Conservation (phyloP, 2,797 vertebrate genomes). For the Margarornis squamiger region DNA sequence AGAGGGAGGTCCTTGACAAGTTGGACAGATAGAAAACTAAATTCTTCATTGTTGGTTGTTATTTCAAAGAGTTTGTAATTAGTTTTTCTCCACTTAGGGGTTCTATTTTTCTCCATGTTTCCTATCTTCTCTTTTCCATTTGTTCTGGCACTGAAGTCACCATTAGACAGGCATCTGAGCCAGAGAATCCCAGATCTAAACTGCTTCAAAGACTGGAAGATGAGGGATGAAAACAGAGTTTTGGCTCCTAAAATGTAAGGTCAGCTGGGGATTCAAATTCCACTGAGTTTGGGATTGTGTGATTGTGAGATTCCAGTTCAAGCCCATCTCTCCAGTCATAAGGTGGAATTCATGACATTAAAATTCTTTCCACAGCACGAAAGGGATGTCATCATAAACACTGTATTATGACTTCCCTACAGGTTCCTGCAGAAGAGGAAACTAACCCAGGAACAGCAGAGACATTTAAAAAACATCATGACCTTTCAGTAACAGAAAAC, state of each 20-base stretch:
- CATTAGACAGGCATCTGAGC: neutral
- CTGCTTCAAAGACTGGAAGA: slow-evolving; percentile 30
- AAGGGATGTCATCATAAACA: slow-evolving; percentile 51
- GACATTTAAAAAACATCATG: slow-evolving; percentile 52
- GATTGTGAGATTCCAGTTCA: slow-evolving; percentile 44
- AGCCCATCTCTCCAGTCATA: slow-evolving; percentile 27
- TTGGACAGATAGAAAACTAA: neutral
- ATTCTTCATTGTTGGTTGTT: neutral
- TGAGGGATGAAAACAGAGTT: slow-evolving; percentile 19
- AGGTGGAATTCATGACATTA: slow-evolving; percentile 48
- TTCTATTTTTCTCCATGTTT: neutral
- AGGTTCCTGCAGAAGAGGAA: slow-evolving; percentile 41
- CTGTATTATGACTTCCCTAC: slow-evolving; percentile 28
- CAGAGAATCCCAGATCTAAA: slow-evolving; percentile 19
- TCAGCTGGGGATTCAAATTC: slow-evolving; percentile 57
- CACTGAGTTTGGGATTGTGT: neutral
- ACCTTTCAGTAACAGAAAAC: slow-evolving; percentile 61
- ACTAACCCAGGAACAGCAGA: slow-evolving; percentile 34
- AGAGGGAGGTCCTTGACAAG: neutral
- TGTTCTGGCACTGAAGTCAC: neutral
- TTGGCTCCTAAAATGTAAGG: slow-evolving; percentile 34
- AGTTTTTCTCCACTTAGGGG: neutral
- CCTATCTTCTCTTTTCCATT: neutral
- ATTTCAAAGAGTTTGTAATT: neutral
- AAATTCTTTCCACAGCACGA: slow-evolving; percentile 51